Evolutionary conservation across 2,113 vertebrate genomes (phyloP).

Genomic region (western clawed frog (Xenopus tropicalis)): DNA sequence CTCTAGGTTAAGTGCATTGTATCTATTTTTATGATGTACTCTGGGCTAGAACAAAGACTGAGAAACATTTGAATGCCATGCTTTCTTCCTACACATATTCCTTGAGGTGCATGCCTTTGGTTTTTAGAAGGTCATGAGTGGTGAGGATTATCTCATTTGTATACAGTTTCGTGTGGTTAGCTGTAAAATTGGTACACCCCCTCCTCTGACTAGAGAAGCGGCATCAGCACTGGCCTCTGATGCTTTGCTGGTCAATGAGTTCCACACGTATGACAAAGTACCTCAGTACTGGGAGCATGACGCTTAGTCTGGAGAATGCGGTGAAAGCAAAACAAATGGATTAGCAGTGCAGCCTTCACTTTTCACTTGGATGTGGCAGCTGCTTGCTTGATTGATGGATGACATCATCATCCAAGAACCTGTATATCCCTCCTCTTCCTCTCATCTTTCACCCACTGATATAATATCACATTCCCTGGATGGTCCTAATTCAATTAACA

Average conservation of each 20-base stretch:
- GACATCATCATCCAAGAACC: slow-evolving; percentile 61
- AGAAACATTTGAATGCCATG: slow-evolving; percentile 4
- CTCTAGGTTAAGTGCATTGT: no score
- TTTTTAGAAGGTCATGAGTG: slow-evolving; percentile 31
- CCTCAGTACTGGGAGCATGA: slow-evolving; percentile 53
- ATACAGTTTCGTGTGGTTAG: slow-evolving; percentile 10
- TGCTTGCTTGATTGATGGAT: slow-evolving; percentile 62
- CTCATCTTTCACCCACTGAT: slow-evolving; percentile 69
- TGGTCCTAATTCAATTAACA: slow-evolving; percentile 62
- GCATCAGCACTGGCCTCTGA: slow-evolving; percentile 16
- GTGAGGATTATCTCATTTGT: slow-evolving; percentile 21
- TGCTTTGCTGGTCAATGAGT: slow-evolving; percentile 23
- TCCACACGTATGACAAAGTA: slow-evolving; percentile 45
- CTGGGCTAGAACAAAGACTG: neutral
- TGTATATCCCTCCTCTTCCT: slow-evolving; percentile 54
- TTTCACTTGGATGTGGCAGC: slow-evolving; percentile 50
- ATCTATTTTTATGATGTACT: neutral
- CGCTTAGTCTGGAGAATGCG: slow-evolving; percentile 54
- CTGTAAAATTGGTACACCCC: slow-evolving; percentile 35
- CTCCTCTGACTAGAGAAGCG: slow-evolving; percentile 43
- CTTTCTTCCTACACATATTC: slow-evolving; percentile 23
- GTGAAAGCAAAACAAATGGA: slow-evolving; percentile 54
- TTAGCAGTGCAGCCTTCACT: slow-evolving; percentile 39
- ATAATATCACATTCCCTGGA: slow-evolving; percentile 61
- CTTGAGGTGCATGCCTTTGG: slow-evolving; percentile 22